A percentile compares a stretch with the other conserved stretches of the same genome.
phyloP scores from a whole-genome alignment of 2,888 invertebrate species.

The Epistrophe grossulariae region DNA sequence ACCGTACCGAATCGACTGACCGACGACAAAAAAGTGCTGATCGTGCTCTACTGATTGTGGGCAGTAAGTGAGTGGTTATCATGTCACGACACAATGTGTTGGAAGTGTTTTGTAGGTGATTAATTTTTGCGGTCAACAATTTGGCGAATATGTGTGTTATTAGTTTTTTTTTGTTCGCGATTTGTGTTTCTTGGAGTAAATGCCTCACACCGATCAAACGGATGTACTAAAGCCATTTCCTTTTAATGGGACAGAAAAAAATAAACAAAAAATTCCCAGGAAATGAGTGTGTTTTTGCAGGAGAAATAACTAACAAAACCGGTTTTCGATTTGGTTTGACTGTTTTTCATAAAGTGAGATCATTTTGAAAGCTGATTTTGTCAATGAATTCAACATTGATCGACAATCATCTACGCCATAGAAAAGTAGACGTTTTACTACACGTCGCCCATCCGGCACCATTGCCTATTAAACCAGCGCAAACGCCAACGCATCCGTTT shows the following conservation, averaged over 20 bases:
- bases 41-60: conserved; percentile 49
- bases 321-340: conserved; percentile 85
- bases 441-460: background rate
- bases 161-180: background rate
- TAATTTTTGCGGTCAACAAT: conserved; percentile 58
- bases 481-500: conserved; percentile 63
- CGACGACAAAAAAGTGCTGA: conserved; percentile 41
- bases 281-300: conserved; percentile 48
- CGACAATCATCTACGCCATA: conserved; percentile 13
- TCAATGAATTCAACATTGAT: conserved; percentile 82
- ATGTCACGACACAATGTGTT: conserved; percentile 34
- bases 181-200: conserved; percentile 29
- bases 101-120: conserved; percentile 60
- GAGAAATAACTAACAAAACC: conserved; percentile 82
- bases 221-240: conserved; percentile 66
- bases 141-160: conserved; percentile 1
- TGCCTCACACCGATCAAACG: conserved; percentile 52
- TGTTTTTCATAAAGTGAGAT: conserved; percentile 84
- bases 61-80: conserved; percentile 41
- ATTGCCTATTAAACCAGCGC: conserved; percentile 1
- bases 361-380: conserved; percentile 85
- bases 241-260: conserved; percentile 35
- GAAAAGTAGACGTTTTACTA: conserved; percentile 2
- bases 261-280: conserved; percentile 29
- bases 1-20: conserved; percentile 26